Evolutionary conservation across 2,797 vertebrate genomes (phyloP).

Genomic region (Argyrosomus regius): DNA sequence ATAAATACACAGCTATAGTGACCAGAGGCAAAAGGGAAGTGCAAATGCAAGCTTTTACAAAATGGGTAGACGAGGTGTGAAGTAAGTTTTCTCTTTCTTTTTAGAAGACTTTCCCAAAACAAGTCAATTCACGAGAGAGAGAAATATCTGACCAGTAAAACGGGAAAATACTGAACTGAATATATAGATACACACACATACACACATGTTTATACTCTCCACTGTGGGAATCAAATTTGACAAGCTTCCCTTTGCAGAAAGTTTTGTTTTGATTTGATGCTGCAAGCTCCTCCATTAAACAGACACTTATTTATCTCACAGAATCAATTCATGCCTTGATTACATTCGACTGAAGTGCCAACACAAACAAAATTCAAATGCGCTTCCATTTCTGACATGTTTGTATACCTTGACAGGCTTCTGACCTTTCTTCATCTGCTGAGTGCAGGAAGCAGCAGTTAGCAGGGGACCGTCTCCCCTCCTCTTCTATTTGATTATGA

Average conservation of each 20-base stretch:
- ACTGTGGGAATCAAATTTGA: background rate
- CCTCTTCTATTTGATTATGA: constrained; percentile 68
- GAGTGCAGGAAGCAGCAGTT: constrained; percentile 38
- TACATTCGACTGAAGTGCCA: constrained; percentile 33
- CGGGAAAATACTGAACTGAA: background rate
- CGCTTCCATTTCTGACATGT: constrained; percentile 27
- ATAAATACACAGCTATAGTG: constrained; percentile 54
- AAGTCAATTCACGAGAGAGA: background rate
- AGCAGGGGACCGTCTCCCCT: constrained; percentile 28
- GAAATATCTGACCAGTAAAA: background rate
- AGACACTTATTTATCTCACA: constrained; percentile 11
- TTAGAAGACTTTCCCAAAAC: background rate
- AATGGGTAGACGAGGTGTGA: background rate
- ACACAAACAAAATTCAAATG: constrained; percentile 31
- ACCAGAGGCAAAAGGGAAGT: constrained; percentile 33
- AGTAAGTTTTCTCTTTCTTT: background rate
- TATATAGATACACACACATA: background rate
- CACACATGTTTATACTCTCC: background rate
- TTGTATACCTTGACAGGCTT: constrained; percentile 18
- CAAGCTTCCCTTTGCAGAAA: background rate
- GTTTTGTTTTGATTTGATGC: constrained; percentile 19
- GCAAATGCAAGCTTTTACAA: background rate
- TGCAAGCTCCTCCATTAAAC: background rate
- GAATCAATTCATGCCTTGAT: constrained; percentile 34
- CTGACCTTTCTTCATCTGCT: constrained; percentile 53